Base-by-base conservation (phyloP, 2,888 invertebrate genomes). In the Erebia ligea region DNA sequence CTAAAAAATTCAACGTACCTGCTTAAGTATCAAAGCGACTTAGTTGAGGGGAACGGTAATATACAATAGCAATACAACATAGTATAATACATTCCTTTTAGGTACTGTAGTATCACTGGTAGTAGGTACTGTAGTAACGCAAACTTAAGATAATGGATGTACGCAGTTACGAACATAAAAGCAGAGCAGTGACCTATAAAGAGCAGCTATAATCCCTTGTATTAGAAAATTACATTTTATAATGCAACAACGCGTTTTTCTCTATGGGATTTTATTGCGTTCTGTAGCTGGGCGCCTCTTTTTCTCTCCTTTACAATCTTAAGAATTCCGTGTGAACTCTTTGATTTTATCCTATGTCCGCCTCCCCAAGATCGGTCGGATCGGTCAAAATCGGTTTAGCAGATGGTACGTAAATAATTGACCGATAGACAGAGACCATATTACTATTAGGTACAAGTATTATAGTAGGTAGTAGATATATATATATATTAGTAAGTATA, bases 231-330 rank as follows among this genome's bases (percentile, higher is more conserved):
- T 11, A 10, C 42, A 13, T 61, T 40, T 17, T 42, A 8, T 59
- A 17, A 59, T 59, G 40, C 17, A 42, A 17, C 42, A 59, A 40
- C 42, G 40, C 57, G 6, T 58, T 58, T 58, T 42, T n/a, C 59
- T 17, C 17, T 42, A 25, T 58, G 34, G 9, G 13, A 13, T 17
- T 17, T 59, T 54, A 54, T 54, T 19, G 19, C 10, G 19, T 10
- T 54, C 54, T 54, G 10, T 34, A 17, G 6, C 4, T 48, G 13
- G 4, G n/a, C 1, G 9, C 3, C n/a, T 52, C 52, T 52, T 17
- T 17, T 19, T 19, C 17, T 54, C 2, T 54, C 10, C 19, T 10
- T 19, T 54, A 17, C 0, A 54, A 17, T 54, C 17, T 9, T 54
- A 34, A 34, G 6, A 34, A 34, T 34, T 6, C 34, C 34, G 34